Conservation (phyloP, 92 coral and sea anemone genomes). For the Palythoa grandiflora region DNA sequence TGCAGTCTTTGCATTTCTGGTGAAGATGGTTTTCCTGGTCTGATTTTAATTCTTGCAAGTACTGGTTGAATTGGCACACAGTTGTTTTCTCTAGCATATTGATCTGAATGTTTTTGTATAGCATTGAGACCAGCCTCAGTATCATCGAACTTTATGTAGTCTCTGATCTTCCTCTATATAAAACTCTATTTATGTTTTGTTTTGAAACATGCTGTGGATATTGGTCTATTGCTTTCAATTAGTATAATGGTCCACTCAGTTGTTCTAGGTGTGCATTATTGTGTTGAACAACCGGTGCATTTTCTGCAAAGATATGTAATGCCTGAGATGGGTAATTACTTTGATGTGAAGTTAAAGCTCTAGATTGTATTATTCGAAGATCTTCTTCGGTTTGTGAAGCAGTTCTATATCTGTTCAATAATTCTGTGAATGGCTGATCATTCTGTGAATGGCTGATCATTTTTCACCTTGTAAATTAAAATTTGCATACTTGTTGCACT, state of each 20-base stretch:
- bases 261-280: constrained; percentile 54
- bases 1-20: not conserved
- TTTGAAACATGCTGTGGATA: constrained; percentile 59
- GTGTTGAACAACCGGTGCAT: constrained; percentile 62
- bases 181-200: constrained; percentile 43
- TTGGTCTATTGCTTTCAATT: constrained; percentile 55
- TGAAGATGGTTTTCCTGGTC: too few species aligned
- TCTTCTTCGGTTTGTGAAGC: constrained; percentile 69
- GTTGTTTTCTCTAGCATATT: not conserved
- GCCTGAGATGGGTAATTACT: constrained; percentile 62
- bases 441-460: constrained; percentile 67
- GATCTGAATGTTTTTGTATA: constrained; percentile 9
- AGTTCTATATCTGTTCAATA: constrained; percentile 67
- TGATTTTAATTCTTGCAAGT: not conserved
- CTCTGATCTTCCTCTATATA: constrained; percentile 54
- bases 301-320: constrained; percentile 73
- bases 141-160: constrained; percentile 55
- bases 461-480: too few species aligned
- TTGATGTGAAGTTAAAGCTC: constrained; percentile 36
- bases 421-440: constrained; percentile 66
- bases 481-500: too few species aligned
- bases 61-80: not conserved
- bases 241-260: constrained; percentile 36
- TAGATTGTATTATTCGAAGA: constrained; percentile 51
- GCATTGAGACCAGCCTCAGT: constrained; percentile 20